These are phyloP conservation scores for Standfussiana lucernea DNA, from an alignment of 2,888 invertebrate species.

Conservation along the genomic window DNA sequence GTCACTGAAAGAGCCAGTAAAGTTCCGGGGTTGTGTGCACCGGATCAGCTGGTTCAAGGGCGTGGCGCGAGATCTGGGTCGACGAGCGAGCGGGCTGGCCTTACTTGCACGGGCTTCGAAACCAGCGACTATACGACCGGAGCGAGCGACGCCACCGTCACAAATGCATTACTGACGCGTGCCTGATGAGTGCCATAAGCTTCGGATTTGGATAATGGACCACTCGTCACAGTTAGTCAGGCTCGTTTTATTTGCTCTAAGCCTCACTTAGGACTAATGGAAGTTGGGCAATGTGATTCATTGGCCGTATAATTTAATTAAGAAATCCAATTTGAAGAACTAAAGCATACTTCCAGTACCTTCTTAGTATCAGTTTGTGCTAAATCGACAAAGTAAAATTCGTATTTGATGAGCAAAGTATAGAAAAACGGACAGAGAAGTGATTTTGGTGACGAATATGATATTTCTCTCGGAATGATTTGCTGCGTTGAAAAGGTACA, in stretches of 20 bases:
- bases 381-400: background rate
- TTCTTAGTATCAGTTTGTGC: background rate
- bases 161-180: constrained; percentile 48
- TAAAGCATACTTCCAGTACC: background rate
- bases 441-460: background rate
- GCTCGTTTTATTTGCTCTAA: constrained; percentile 33
- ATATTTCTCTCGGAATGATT: background rate
- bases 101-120: constrained; percentile 52
- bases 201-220: constrained; percentile 20
- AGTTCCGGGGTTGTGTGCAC: constrained; percentile 61
- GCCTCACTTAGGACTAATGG: constrained; percentile 8
- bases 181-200: constrained; percentile 32
- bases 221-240: constrained; percentile 18
- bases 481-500: background rate
- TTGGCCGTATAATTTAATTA: constrained; percentile 31
- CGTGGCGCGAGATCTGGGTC: constrained; percentile 62
- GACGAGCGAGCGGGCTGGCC: constrained; percentile 58
- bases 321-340: background rate
- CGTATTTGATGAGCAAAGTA: background rate
- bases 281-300: constrained; percentile 22
- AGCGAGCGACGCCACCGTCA: constrained; percentile 23
- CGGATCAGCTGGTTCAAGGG: constrained; percentile 72
- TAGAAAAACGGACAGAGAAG: background rate
- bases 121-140: constrained; percentile 32
- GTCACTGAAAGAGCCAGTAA: background rate